These are phyloP conservation scores for Rhabdomys dilectus DNA, from an alignment of 2,113 vertebrate species.

Conservation along the genomic window DNA sequence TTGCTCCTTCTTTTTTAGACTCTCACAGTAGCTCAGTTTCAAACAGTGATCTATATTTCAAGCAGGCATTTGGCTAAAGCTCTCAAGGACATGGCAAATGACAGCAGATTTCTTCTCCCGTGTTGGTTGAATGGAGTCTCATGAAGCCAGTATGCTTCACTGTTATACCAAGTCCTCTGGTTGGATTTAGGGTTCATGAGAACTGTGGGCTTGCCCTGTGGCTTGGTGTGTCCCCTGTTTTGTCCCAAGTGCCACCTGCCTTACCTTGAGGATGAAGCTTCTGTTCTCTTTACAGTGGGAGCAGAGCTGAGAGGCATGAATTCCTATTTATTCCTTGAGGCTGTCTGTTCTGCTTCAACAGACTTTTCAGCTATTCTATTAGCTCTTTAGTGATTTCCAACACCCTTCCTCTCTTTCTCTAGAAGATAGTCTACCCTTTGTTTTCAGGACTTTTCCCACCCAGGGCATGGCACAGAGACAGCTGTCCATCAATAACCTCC, in stretches of 20 bases:
- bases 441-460: background rate
- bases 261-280: background rate
- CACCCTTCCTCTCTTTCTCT: background rate
- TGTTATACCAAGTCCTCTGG: background rate
- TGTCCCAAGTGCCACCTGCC: background rate
- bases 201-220: background rate
- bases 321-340: no score
- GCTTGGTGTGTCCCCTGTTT: background rate
- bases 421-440: background rate
- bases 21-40: background rate
- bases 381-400: background rate
- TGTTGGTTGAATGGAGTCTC: background rate
- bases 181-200: background rate
- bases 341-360: background rate
- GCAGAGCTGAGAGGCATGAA: background rate
- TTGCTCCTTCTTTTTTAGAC: background rate
- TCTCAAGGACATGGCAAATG: background rate
- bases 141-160: background rate
- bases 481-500: background rate
- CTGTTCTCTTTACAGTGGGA: background rate
- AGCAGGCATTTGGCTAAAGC: background rate
- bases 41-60: background rate
- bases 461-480: background rate
- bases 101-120: background rate
- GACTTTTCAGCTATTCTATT: background rate